Percentiles rank a stretch among this genome's conserved stretches.
Conservation (phyloP, 2,113 vertebrate species). For the Acanthisitta chloris region DNA sequence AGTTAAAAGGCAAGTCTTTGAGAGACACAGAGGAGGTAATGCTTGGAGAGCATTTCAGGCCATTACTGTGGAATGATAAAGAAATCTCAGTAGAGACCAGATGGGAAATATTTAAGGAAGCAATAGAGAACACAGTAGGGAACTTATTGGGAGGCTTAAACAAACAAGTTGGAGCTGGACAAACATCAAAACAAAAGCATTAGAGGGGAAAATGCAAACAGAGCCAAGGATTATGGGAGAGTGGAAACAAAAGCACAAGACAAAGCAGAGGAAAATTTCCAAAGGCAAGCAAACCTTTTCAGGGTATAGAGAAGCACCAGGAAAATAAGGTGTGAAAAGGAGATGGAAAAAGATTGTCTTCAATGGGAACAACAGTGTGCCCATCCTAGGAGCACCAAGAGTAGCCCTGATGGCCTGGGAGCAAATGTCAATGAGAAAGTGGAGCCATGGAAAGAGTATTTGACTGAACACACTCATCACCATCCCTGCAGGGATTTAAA, state of each 20-base stretch:
- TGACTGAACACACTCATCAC: background rate
- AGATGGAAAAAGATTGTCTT: background rate
- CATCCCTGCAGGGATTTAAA: background rate
- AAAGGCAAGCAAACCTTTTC: background rate
- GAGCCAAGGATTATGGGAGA: constrained; percentile 23
- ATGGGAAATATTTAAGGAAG: constrained; percentile 59
- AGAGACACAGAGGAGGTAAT: background rate
- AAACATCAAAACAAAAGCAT: constrained; percentile 61
- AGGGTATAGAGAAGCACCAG: background rate
- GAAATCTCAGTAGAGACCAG: constrained; percentile 39
- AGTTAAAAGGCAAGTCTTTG: background rate
- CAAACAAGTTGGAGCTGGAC: constrained; percentile 58
- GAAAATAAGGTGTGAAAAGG: background rate
- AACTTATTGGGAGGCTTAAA: constrained; percentile 48
- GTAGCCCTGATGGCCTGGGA: background rate
- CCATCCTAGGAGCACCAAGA: background rate
- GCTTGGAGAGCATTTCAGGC: constrained; percentile 13
- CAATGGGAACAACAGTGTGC: background rate
- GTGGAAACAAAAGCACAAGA: constrained; percentile 34
- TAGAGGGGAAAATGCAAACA: constrained; percentile 33
- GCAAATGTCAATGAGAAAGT: background rate
- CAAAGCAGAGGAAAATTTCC: constrained; percentile 23
- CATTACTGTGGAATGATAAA: constrained; percentile 6
- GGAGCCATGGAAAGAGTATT: background rate
- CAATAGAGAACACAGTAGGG: constrained; percentile 39